Evolutionary conservation across 2,888 invertebrate species (phyloP), one percentile per base, ranked within the genome.

Genomic region (Agriotes lineatus): DNA sequence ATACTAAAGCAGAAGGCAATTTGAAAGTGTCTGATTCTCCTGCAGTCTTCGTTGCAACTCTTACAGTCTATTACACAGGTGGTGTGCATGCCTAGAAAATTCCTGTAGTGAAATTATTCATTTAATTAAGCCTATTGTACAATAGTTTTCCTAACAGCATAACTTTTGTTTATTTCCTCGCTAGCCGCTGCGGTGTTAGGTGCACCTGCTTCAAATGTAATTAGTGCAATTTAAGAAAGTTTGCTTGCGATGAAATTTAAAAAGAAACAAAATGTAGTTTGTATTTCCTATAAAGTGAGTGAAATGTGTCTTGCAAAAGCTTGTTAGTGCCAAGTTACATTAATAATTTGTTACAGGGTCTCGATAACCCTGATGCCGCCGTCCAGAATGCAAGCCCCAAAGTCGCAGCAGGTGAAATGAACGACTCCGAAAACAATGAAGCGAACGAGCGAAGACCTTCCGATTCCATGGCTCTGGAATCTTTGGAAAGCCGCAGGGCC

Each of bases 401-500:
- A 45, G 9, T 25, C 25, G 16, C 19, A 35, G 52, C 63, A n/a
- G 59, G 33, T 35, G 45, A 63, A 1, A 61, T 73, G 9, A 75
- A 73, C 68, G 77, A 77, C 67, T 76, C 75, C 48, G 74, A 75
- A 58, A 25, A 3, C 3, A 57, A 56, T 25, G 52, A 52, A 10
- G 6, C 22, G 10, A 66, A 60, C 16, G 48, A 67, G 19, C 16
- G 61, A n/a, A 69, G 37, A 54, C 14, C 19, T 12, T 45, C 60
- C 0, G 72, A 74, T 16, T 67, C 69, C 5, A 72, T 45, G 42
- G 74, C 72, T 16, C 16, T 77, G 25, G 76, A 76, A 39, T 56
- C 76, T n/a, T 61, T 75, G 19, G 80, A 79, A 67, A 86, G 89
- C 50, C 84, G 92, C 20, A 88, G 88, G 82, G 93, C 91, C 50